phyloP scores from a whole-genome alignment of 2,888 invertebrate genomes.

The Amphipoea oculea region DNA sequence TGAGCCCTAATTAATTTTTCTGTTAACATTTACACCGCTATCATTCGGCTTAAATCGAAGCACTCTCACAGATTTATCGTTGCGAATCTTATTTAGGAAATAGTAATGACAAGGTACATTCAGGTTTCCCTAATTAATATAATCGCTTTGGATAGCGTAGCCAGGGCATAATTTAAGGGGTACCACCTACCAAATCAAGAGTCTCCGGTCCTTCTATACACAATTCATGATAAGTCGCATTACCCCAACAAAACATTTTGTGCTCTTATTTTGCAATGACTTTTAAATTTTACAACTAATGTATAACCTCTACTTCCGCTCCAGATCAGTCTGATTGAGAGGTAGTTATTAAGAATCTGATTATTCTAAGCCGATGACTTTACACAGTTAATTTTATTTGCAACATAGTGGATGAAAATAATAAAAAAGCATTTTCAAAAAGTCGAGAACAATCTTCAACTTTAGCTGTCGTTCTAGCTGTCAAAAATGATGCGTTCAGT shows the following conservation, averaged over 20 bases:
- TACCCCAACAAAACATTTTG: conserved; percentile 90
- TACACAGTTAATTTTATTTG: conserved; percentile 74
- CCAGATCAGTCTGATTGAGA: conserved; percentile 72
- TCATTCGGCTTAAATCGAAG: background rate
- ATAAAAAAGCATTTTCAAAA: conserved; percentile 77
- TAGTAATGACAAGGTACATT: conserved; percentile 8
- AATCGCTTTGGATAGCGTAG: background rate
- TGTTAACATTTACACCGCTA: background rate
- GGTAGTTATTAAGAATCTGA: conserved; percentile 67
- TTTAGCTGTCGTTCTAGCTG: conserved; percentile 59
- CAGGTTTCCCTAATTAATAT: conserved; percentile 3
- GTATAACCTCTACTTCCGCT: conserved; percentile 78
- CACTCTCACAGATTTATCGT: background rate
- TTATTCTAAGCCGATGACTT: conserved; percentile 57
- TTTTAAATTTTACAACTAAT: conserved; percentile 70
- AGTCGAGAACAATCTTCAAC: conserved; percentile 86
- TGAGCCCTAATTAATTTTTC: background rate
- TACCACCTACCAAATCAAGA: conserved; percentile 82
- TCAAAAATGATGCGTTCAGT: conserved; percentile 47
- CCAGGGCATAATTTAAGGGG: background rate
- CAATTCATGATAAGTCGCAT: conserved; percentile 88
- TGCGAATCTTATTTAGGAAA: conserved; percentile 2
- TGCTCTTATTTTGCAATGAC: conserved; percentile 69
- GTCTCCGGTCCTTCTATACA: conserved; percentile 82
- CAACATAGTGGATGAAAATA: conserved; percentile 73